Base-by-base conservation (phyloP, 2,113 vertebrate species). In the Actinemys pallida region DNA sequence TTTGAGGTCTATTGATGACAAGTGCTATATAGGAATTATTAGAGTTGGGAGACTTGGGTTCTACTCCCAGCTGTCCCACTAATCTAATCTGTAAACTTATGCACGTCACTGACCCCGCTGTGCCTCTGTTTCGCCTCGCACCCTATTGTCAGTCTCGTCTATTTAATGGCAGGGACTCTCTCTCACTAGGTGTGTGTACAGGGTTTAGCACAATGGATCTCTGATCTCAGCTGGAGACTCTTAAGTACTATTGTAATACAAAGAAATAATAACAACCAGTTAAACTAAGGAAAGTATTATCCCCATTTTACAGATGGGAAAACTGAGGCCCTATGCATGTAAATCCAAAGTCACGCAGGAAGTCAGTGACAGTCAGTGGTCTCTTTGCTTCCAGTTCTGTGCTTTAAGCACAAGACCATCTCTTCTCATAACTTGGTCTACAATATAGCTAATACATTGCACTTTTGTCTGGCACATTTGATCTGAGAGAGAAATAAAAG, bases 91-190 rank as follows among this genome's bases (percentile, higher is more conserved):
- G 52, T 89, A 75, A 75, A 39, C 62, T 82, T 52, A 10, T n/a
- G 22, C 6, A 62, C 54, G 9, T 89, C 83, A 62, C 11, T 27
- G 9, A 10, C 17, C 52, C 86, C 13, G 19, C 75, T 83, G 86
- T 29, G 84, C 0, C 31, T 52, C 82, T 89, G 17, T 92, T 79
- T 93, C 62, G 82, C 3, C 42, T 93, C 93, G 82, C 80, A 85
- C 57, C 80, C 91, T 91, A 39, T 90, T 91, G 96, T 95, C 94
- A 86, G 95, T 87, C 95, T 96, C 94, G 95, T 95, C 94, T 95
- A 95, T 87, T 86, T 78, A 91, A 86, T 85, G 91, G 91, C 83
- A 95, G 93, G 59, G 79, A 92, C 72, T 96, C 81, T 80, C 83
- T 92, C 88, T 85, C 35, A 54, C 88, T 87, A 76, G 24, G 88